Evolutionary conservation across 2,888 invertebrate genomes (phyloP).

Genomic region (Drosophila paramelanica): DNA sequence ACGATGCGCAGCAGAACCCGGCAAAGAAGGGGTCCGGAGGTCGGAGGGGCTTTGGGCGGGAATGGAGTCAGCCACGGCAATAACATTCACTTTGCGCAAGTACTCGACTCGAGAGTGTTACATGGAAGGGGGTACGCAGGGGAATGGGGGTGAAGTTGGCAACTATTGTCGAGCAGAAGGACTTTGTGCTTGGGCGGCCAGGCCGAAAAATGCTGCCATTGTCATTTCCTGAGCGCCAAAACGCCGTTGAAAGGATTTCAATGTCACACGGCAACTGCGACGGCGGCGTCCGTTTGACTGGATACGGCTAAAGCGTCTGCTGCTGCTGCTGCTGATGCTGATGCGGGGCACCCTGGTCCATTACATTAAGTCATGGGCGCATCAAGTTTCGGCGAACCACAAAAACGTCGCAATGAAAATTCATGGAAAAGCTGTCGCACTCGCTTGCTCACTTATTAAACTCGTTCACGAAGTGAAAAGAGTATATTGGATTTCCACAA

Average conservation of each 20-base stretch:
- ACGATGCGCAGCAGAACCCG: slow-evolving; percentile 44
- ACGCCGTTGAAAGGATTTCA: slow-evolving; percentile 72
- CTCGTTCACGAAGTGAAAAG: no score
- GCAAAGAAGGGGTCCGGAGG: not conserved
- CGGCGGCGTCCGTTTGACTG: slow-evolving; percentile 33
- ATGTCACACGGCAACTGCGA: slow-evolving; percentile 54
- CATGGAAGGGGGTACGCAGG: not conserved
- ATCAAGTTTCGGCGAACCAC: slow-evolving; percentile 62
- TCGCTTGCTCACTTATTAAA: not conserved
- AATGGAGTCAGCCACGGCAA: not conserved
- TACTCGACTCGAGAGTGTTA: not conserved
- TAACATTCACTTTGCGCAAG: slow-evolving; percentile 41
- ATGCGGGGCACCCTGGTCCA: slow-evolving; percentile 30
- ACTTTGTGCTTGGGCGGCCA: slow-evolving; percentile 22
- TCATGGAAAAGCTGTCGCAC: slow-evolving; percentile 52
- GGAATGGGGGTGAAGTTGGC: not conserved
- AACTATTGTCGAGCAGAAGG: slow-evolving; percentile 52
- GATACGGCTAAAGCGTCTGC: slow-evolving; percentile 1
- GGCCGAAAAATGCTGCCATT: slow-evolving; percentile 39
- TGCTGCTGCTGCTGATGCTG: not conserved
- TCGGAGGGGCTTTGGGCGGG: not conserved
- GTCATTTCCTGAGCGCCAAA: slow-evolving; percentile 46
- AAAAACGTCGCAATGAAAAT: slow-evolving; percentile 68
- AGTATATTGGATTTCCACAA: no score
- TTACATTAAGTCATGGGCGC: slow-evolving; percentile 60